Base-by-base conservation (phyloP, 2,113 vertebrate species). In the Cinclus mexicanus region DNA sequence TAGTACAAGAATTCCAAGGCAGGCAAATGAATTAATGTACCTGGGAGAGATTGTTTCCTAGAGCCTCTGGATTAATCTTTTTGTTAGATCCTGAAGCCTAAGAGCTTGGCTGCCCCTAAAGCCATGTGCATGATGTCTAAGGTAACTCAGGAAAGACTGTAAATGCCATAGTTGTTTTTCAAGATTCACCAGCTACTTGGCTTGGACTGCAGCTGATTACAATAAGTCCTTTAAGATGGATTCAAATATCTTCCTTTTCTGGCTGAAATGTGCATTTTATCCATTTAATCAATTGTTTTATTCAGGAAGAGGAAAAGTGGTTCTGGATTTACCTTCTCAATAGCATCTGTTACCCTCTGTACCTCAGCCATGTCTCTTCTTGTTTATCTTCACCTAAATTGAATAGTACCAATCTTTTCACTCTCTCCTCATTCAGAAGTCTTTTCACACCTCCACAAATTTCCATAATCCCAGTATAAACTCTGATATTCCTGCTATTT, bases 381-480 rank as follows among this genome's bases (percentile, higher is more conserved):
- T 89, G 57, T 96, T 96, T 94, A 61, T 82, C 61, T 92, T 92
- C 65, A 49, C 60, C 83, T 94, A 72, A 95, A 94, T 71, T 84
- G 85, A 93, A 89, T 49, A 72, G 74, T 17, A 47, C 49, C 52
- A 90, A 82, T 84, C 67, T 71, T 84, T 87, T 80, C 55, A 26
- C 33, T 55, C 49, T 60, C 41, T 69, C 64, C 89, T 93, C 69
- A 70, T 89, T 87, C 81, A 76, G 60, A 78, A 89, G 69, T 84
- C 83, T 95, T 91, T 95, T 57, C 74, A 79, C 41, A 87, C 82
- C 69, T 94, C 81, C 63, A 76, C 77, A 65, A 53, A 89, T 91
- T 91, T 91, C 77, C 72, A 76, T 96, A 65, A 82, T 84, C 53
- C 39, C 37, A 29, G 33, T 29, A 59, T 9, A 77, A 87, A 21